Evolutionary conservation across 2,797 vertebrate species (phyloP).

Genomic region (Galagoides demidoff): DNA sequence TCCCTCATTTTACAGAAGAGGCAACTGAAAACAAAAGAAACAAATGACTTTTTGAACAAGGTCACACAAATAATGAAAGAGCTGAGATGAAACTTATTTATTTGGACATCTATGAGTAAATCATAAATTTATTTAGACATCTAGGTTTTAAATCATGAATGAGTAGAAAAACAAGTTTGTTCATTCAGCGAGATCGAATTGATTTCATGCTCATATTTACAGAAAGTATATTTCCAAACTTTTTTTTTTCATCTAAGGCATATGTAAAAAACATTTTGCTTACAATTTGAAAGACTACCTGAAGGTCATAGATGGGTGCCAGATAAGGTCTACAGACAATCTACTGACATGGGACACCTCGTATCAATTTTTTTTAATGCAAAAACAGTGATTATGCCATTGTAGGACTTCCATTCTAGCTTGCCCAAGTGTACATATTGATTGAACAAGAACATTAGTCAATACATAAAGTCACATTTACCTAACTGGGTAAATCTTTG

Average conservation of each 20-base stretch:
- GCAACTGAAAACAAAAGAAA: conserved; percentile 18
- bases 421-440: not conserved
- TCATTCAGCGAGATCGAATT: conserved; percentile 15
- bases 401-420: not conserved
- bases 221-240: conserved; percentile 13
- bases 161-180: conserved; percentile 49
- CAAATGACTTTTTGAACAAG: conserved; percentile 27
- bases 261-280: conserved; percentile 27
- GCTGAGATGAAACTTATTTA: conserved; percentile 24
- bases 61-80: conserved; percentile 1
- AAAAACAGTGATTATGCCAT: not conserved
- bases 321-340: not conserved
- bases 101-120: not conserved
- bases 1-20: conserved; percentile 38
- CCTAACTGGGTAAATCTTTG: not conserved
- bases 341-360: not conserved
- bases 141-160: conserved; percentile 49
- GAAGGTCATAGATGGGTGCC: not conserved
- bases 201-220: conserved; percentile 23
- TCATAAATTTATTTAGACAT: not conserved
- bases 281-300: conserved; percentile 56
- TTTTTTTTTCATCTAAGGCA: not conserved
- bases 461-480: conserved; percentile 8
- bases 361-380: conserved; percentile 20
- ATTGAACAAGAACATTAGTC: not conserved